These are phyloP conservation scores for Panthera uncia DNA, from an alignment of 2,113 vertebrate genomes.

Conservation along the genomic window DNA sequence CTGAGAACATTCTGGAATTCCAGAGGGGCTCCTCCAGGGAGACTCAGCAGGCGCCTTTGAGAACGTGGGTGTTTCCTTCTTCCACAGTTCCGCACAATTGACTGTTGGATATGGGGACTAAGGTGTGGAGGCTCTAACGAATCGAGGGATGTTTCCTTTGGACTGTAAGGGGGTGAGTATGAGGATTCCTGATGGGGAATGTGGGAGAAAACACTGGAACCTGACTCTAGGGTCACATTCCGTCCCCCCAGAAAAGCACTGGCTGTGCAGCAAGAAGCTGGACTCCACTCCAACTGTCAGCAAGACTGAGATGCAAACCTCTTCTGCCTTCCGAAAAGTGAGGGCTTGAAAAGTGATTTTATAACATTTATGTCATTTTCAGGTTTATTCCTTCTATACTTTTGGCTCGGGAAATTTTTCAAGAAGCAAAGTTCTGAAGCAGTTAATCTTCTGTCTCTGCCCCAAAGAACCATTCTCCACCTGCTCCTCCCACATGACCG, in stretches of 20 bases:
- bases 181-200: fast-evolving
- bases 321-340: neutral
- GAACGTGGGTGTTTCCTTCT: neutral
- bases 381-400: neutral
- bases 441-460: neutral
- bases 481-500: slow-evolving; percentile 49
- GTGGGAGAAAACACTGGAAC: neutral
- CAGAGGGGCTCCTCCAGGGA: neutral
- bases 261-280: neutral
- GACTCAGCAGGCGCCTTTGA: neutral
- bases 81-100: neutral
- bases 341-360: neutral
- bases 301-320: neutral
- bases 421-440: neutral
- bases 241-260: neutral
- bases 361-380: neutral
- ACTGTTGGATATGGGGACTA: neutral
- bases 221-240: neutral
- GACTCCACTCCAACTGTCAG: neutral
- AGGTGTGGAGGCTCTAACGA: neutral
- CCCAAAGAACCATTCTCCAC: neutral
- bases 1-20: neutral
- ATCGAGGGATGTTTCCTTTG: fast-evolving
- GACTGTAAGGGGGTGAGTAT: fast-evolving
- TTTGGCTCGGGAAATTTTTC: neutral